phyloP scores from a whole-genome alignment of 2,113 vertebrate species.

The Myiozetetes cayanensis region DNA sequence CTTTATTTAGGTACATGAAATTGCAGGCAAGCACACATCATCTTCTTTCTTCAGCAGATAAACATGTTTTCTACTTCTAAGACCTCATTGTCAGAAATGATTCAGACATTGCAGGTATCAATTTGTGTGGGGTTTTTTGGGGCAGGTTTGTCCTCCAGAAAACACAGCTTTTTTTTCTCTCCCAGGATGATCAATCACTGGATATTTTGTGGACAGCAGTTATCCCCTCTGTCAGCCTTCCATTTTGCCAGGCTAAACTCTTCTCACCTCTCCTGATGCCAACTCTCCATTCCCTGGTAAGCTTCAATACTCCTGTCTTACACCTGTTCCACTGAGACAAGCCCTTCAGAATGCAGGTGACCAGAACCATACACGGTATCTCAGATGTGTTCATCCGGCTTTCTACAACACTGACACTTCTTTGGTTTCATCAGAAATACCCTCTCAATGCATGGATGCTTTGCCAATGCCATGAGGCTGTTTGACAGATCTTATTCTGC shows the following conservation, averaged over 20 bases:
- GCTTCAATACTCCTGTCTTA: not conserved
- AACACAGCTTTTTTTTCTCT: not conserved
- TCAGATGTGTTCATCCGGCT: not conserved
- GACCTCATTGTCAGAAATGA: not conserved
- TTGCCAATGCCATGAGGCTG: not conserved
- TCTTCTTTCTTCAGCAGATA: not conserved
- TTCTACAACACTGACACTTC: not conserved
- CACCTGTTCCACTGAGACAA: not conserved
- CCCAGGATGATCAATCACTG: not conserved
- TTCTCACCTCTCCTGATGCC: not conserved
- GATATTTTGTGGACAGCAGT: not conserved
- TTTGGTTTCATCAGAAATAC: not conserved
- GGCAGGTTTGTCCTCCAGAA: not conserved
- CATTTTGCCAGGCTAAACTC: not conserved
- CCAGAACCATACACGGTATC: not conserved
- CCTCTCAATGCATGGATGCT: not conserved
- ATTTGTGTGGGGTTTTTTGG: not conserved
- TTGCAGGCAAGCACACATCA: not conserved
- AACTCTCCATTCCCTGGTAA: not conserved
- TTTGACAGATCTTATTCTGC: not conserved
- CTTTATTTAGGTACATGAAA: not conserved
- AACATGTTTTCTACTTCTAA: not conserved
- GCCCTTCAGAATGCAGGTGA: not conserved
- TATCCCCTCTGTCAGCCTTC: not conserved
- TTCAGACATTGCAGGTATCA: not conserved